Percentiles rank a stretch among this genome's conserved stretches.
Evolutionary conservation across 2,888 invertebrate genomes (phyloP).

Genomic region (Chymomyza procnemis): DNA sequence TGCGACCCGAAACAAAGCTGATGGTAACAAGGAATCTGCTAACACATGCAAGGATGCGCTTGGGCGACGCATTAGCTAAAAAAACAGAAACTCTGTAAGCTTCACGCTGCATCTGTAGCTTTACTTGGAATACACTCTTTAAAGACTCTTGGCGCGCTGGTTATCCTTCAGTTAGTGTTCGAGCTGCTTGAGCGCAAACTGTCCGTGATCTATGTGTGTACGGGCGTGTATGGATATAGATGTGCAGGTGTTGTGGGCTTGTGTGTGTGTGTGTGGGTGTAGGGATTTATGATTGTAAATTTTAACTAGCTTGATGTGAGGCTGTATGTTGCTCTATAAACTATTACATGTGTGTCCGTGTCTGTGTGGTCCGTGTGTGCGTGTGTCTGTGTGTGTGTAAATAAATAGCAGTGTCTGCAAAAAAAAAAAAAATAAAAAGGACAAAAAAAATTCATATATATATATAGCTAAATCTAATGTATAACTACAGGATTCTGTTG

Average conservation of each 20-base stretch:
- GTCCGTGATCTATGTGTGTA: too few relatives aligned
- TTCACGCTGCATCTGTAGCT: too few relatives aligned
- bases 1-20: too few relatives aligned
- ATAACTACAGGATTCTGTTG: slow-evolving; percentile 96
- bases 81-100: too few relatives aligned
- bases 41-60: too few relatives aligned
- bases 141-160: too few relatives aligned
- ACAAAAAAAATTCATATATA: background rate
- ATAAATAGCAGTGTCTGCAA: slow-evolving; percentile 4
- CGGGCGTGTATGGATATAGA: background rate
- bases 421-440: slow-evolving; percentile 16
- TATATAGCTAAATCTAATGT: slow-evolving; percentile 80
- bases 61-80: too few relatives aligned
- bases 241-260: slow-evolving; percentile 8
- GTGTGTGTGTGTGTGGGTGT: slow-evolving; percentile 13
- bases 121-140: too few relatives aligned
- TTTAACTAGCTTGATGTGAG: slow-evolving; percentile 2
- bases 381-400: background rate
- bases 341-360: background rate
- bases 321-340: slow-evolving; percentile 3
- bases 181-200: too few relatives aligned
- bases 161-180: background rate
- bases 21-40: too few relatives aligned
- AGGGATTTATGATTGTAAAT: background rate
- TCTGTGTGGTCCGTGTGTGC: slow-evolving; percentile 1